These are phyloP conservation scores for Novumbra hubbsi DNA, from an alignment of 2,797 vertebrate species.

Conservation along the genomic window DNA sequence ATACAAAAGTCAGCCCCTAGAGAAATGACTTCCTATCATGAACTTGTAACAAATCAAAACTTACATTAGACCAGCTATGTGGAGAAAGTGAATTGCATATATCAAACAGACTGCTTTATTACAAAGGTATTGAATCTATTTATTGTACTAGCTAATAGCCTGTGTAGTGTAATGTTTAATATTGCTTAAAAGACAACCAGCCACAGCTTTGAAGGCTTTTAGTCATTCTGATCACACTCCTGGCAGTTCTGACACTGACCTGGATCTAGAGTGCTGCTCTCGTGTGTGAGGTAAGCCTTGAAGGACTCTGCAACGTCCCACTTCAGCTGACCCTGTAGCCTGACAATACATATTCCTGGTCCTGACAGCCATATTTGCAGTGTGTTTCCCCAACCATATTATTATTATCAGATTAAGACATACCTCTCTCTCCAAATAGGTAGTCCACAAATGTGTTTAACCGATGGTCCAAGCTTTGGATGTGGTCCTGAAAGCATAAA, in stretches of 20 bases:
- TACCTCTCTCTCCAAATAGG: slow-evolving; percentile 84
- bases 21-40: background rate
- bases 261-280: slow-evolving; percentile 3
- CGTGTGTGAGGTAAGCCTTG: background rate
- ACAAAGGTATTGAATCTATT: background rate
- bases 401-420: slow-evolving; percentile 31
- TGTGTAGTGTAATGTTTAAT: background rate
- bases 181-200: slow-evolving; percentile 1
- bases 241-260: slow-evolving; percentile 1
- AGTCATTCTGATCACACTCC: background rate
- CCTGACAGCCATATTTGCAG: background rate
- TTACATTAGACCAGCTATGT: background rate
- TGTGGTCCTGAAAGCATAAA: slow-evolving; percentile 71
- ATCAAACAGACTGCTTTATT: background rate
- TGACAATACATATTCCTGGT: background rate
- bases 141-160: background rate
- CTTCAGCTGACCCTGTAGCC: background rate
- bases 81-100: background rate
- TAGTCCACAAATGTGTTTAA: slow-evolving; percentile 80
- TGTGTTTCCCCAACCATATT: background rate
- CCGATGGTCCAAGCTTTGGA: slow-evolving; percentile 75
- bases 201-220: slow-evolving; percentile 2
- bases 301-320: background rate
- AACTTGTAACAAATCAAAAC: background rate
- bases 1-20: background rate